Base-by-base conservation (phyloP, 2,113 vertebrate genomes). In the Steatornis caripensis region DNA sequence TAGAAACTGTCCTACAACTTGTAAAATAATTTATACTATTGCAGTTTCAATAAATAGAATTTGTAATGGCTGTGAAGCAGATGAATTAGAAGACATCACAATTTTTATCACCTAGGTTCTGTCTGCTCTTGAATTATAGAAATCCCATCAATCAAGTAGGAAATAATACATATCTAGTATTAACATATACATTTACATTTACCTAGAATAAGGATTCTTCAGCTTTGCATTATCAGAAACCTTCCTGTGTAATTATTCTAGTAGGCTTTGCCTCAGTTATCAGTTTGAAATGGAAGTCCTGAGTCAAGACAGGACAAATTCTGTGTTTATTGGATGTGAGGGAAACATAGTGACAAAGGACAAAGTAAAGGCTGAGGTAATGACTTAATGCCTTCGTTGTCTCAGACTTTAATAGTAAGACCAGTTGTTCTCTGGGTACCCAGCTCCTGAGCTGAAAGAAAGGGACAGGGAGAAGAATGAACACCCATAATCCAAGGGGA, bases 1-100 rank as follows among this genome's bases (percentile, higher is more conserved):
- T 71, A 82, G 55, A 58, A 66, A 41, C 32, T 54, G 43, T 74
- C 76, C 21, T 84, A 58, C 46, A 70, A 58, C n/a, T 48, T 65
- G 77, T 51, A 91, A 87, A 94, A 91, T 87, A 93, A 79, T 84
- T 84, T 64, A 94, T 81, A 70, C 7, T 68, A 18, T 54, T 89
- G 11, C 3, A 0, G 12, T 87, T 91, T 84, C 69, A 87, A 82
- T 85, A 87, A 91, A 84, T 27, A 84, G 69, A 84, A 78, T 87
- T 15, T 78, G 77, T 82, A 84, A 91, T 75, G 21, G 7, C 6
- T 66, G 10, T 75, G 77, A 70, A 89, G 29, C 76, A 65, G 24
- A 53, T 45, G 32, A 66, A 10, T 55, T 71, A 78, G 26, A 71
- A 89, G 14, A 75, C 36, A 55, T 34, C 26, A 49, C 10, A 68